Evolutionary conservation across 2,113 vertebrate genomes (phyloP).

Genomic region (Philantomba maxwellii): DNA sequence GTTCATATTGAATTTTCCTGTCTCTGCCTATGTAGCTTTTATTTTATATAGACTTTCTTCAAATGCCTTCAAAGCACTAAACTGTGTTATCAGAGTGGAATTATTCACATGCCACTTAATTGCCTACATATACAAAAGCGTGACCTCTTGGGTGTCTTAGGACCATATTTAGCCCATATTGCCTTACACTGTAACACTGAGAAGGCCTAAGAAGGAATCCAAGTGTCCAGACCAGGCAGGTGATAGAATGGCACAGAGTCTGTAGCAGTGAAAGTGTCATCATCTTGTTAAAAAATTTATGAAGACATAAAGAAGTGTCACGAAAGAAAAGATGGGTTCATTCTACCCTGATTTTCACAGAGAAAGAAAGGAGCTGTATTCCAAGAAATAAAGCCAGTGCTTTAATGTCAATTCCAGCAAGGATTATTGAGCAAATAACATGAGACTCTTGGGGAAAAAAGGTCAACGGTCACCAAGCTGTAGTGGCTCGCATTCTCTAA

Average conservation of each 20-base stretch:
- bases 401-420: neutral
- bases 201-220: neutral
- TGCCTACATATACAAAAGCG: neutral
- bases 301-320: neutral
- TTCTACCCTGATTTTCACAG: neutral
- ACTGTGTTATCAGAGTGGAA: neutral
- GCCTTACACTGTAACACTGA: neutral
- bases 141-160: neutral
- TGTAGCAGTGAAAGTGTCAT: neutral
- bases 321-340: neutral
- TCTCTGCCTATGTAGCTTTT: neutral
- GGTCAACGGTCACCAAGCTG: neutral
- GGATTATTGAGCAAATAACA: neutral
- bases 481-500: neutral
- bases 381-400: neutral
- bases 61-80: neutral
- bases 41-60: neutral
- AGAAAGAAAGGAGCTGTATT: neutral
- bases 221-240: neutral
- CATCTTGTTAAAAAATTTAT: neutral
- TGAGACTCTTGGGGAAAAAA: neutral
- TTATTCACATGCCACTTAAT: neutral
- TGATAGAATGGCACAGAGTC: neutral
- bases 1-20: neutral
- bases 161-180: neutral